phyloP scores from a whole-genome alignment of 2,797 vertebrate species.

The Serranus cabrilla region DNA sequence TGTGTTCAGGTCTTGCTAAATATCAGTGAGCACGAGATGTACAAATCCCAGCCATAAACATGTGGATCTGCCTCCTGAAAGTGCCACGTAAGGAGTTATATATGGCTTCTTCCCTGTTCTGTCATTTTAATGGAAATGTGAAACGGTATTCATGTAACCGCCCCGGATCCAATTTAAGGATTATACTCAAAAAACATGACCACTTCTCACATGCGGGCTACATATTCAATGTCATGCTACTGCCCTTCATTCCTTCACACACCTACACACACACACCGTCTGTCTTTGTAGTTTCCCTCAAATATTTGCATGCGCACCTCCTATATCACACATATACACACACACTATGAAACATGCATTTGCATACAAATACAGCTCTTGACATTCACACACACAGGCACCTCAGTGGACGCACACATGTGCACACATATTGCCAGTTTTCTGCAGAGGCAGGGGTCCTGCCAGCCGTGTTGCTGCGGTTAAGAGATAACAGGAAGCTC shows the following conservation, averaged over 20 bases:
- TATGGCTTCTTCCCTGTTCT: not conserved
- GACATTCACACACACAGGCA: slow-evolving; percentile 39
- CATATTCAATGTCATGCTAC: slow-evolving; percentile 16
- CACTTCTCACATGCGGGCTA: not conserved
- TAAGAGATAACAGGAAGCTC: slow-evolving; percentile 74
- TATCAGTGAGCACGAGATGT: slow-evolving; percentile 4
- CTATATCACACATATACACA: slow-evolving; percentile 12
- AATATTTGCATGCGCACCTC: slow-evolving; percentile 22
- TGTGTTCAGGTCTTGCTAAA: not conserved
- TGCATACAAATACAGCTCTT: slow-evolving; percentile 48
- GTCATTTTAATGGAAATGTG: slow-evolving; percentile 18
- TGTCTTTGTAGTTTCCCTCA: slow-evolving; percentile 21
- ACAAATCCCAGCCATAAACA: slow-evolving; percentile 1
- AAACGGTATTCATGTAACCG: not conserved
- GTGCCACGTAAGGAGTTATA: not conserved
- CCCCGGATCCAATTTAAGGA: slow-evolving; percentile 21
- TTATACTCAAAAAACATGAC: slow-evolving; percentile 1
- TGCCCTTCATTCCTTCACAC: not conserved
- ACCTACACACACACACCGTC: not conserved
- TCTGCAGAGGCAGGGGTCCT: slow-evolving; percentile 44
- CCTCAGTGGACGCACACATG: slow-evolving; percentile 13
- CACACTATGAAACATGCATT: slow-evolving; percentile 20
- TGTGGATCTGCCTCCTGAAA: not conserved
- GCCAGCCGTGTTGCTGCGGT: slow-evolving; percentile 66
- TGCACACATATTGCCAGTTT: slow-evolving; percentile 26